Evolutionary conservation across 2,888 invertebrate species (phyloP), one percentile per base, ranked within the genome.

Genomic region (Nymphalis urticae): DNA sequence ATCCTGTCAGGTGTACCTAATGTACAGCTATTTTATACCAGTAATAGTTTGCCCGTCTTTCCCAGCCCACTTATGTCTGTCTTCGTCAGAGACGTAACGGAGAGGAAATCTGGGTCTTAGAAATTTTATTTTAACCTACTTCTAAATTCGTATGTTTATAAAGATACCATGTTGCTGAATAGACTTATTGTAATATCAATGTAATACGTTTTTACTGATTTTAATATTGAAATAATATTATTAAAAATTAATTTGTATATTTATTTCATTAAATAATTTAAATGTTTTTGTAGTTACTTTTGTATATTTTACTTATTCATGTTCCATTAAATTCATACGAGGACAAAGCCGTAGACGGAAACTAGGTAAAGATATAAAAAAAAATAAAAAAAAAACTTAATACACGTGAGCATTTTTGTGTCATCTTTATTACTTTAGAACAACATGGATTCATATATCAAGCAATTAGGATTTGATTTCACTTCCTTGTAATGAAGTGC

Each of bases 381-480:
- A n/a, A 58, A 4, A 16, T 56, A 24, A 3, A 16, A 17, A 27
- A 27, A 17, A n/a, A 58, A 4, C 8, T 17, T 71, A 21, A 47
- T 21, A 53, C n/a, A 62, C 32, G 24, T 61, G 42, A 58, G 53
- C 48, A 54, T 48, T 72, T 68, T 42, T 64, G 53, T 69, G 54
- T 62, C 66, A 66, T 66, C 64, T 64, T 60, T 68, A 70, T 70
- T 68, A 72, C 72, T 68, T 42, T 58, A 68, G 72, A 72, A 66
- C 68, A 62, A 66, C 59, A 69, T 51, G 70, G 79, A 77, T 74
- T 82, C 79, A 70, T 75, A 80, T 82, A 85, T 84, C 85, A 79
- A 78, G 78, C 78, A 80, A 83, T 78, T 73, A 73, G 76, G 76
- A 78, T 82, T 79, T 73, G 76, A 82, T 85, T 82, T 82, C 84